Percentiles rank a stretch among this genome's conserved stretches.
phyloP scores from a whole-genome alignment of 2,797 vertebrate genomes.

The Acanthurus leucopareius region DNA sequence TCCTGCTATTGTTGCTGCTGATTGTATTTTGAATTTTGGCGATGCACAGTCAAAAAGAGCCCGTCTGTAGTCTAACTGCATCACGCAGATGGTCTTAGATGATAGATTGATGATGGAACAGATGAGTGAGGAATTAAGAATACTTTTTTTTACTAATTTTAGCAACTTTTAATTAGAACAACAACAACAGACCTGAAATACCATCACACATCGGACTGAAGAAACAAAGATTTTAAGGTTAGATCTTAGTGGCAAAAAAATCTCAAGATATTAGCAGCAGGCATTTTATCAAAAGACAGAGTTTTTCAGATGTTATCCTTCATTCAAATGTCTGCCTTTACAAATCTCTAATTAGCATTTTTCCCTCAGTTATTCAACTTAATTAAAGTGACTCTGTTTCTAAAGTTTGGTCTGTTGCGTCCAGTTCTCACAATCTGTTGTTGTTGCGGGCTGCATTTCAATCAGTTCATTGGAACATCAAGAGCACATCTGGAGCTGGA shows the following conservation, averaged over 20 bases:
- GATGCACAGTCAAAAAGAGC: constrained; percentile 22
- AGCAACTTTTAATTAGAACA: neutral
- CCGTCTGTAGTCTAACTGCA: constrained; percentile 19
- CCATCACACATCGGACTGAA: neutral
- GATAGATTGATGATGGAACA: constrained; percentile 37
- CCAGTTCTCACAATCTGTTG: constrained; percentile 8
- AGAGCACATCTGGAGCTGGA: constrained; percentile 44
- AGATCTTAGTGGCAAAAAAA: neutral
- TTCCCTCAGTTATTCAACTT: neutral
- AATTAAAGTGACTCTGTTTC: constrained; percentile 13
- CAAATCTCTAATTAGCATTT: neutral
- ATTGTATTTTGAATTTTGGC: constrained; percentile 72
- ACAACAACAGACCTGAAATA: neutral
- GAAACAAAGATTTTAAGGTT: neutral
- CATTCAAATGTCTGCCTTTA: neutral
- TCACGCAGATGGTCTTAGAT: constrained; percentile 28
- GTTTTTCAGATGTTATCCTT: neutral
- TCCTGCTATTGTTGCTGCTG: constrained; percentile 76
- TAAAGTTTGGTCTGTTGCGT: neutral
- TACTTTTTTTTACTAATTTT: neutral
- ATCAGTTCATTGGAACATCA: constrained; percentile 14
- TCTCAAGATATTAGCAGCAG: constrained; percentile 1
- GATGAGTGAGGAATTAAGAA: constrained; percentile 20
- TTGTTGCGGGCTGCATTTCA: constrained; percentile 10
- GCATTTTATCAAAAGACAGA: neutral